Base-by-base conservation (phyloP, 1,140 invertebrate genomes). In the Phenacoccus solenopsis region DNA sequence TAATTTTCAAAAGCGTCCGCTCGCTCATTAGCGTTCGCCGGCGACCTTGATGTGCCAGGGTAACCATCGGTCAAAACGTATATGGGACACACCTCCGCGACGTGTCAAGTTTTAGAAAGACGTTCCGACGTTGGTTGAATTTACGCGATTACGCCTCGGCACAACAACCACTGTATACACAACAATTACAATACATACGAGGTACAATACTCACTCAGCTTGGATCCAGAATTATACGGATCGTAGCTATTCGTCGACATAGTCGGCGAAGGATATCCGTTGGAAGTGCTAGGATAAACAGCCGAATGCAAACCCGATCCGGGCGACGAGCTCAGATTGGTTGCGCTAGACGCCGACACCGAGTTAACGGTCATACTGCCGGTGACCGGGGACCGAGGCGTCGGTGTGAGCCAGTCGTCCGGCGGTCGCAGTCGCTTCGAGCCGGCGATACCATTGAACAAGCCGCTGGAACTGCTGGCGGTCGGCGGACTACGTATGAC, bases 251-350 rank as follows among this genome's bases (percentile, higher is more conserved):
- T 27, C 12, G 38, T 49, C 5, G 38, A 49, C 38, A 49, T 49
- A n/a, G 38, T 49, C 22, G 59, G 59, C 59, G 59, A 64, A 1
- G 59, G 59, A 25, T 64, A 64, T 27, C 59, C 59, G 20, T 64
- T 64, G 3, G 59, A 64, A 9, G 59, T 64, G 21, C 59, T 64
- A 3, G 59, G 59, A 64, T 64, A 64, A 27, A 64, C 20, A 24
- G 3, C 4, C 2, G 59, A 24, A 27, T 64, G 59, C 16, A 64
- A 16, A 9, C 3, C 21, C 13, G 59, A 16, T 10, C 59, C 59
- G 20, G 59, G 59, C 22, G 59, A 64, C 59, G 59, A 64, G 59
- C 59, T 64, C 21, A 64, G 25, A 64, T 64, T 64, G 20, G 59
- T 5, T 1, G 59, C 10, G 1, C 20, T 64, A 3, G 59, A 64